Evolutionary conservation across 2,888 invertebrate species (phyloP).

Genomic region (Dinocampus coccinellae): DNA sequence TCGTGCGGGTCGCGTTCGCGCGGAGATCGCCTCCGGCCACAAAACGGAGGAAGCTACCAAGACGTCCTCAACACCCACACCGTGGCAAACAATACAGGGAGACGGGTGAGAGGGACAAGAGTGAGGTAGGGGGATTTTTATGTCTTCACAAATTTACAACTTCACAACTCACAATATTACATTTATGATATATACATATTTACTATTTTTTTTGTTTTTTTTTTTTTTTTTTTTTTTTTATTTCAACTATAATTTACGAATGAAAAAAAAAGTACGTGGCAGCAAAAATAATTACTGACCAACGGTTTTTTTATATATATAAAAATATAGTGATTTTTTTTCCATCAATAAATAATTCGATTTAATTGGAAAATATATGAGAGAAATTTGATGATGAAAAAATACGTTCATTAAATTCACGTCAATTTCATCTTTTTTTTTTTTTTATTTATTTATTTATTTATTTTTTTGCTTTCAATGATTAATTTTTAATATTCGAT

Average conservation of each 20-base stretch:
- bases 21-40: conserved; percentile 50
- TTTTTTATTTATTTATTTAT: background rate
- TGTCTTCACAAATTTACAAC: background rate
- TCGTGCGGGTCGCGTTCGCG: conserved; percentile 40
- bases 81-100: conserved; percentile 45
- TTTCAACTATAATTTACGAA: background rate
- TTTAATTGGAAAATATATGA: too few species aligned
- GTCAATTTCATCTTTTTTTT: background rate
- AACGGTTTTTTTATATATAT: too few species aligned
- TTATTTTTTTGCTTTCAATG: too few species aligned
- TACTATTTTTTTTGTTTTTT: too few species aligned
- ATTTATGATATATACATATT: conserved; percentile 37
- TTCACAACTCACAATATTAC: background rate
- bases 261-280: background rate
- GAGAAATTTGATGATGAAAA: background rate
- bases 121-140: conserved; percentile 42
- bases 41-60: conserved; percentile 63
- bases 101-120: too few species aligned
- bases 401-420: too few species aligned
- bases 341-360: too few species aligned
- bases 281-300: background rate
- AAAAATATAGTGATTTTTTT: too few species aligned
- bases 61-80: conserved; percentile 65
- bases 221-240: background rate
- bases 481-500: too few species aligned